These are phyloP conservation scores for Notolepis coatsorum DNA, from an alignment of 2,797 vertebrate species.

Conservation along the genomic window DNA sequence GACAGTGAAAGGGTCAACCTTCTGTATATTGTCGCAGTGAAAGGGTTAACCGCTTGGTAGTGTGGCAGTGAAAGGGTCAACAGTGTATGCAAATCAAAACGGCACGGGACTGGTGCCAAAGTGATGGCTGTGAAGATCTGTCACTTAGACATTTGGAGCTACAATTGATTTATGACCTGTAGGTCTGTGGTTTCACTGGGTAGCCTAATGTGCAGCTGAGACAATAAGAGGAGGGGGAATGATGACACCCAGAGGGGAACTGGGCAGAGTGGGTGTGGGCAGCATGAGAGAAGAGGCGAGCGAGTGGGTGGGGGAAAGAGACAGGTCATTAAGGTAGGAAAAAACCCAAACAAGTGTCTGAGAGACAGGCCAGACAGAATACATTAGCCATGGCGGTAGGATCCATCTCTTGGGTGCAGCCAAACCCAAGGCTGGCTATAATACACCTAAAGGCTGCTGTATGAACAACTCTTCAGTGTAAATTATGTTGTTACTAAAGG, in stretches of 20 bases:
- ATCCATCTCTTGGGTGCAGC: slow-evolving; percentile 23
- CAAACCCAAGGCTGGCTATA: slow-evolving; percentile 9
- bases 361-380: slow-evolving; percentile 59
- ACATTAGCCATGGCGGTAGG: slow-evolving; percentile 49
- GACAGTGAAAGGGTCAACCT: too few relatives aligned
- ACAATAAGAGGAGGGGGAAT: too few relatives aligned
- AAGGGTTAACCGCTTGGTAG: too few relatives aligned
- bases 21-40: too few relatives aligned
- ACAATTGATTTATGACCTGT: too few relatives aligned
- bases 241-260: slow-evolving; percentile 46
- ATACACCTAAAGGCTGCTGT: neutral
- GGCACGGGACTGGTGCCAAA: too few relatives aligned
- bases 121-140: too few relatives aligned
- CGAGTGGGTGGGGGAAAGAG: slow-evolving; percentile 1
- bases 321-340: slow-evolving; percentile 59
- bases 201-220: too few relatives aligned
- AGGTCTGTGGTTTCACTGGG: too few relatives aligned
- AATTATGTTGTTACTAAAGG: neutral
- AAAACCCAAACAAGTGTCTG: slow-evolving; percentile 66
- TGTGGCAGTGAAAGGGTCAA: too few relatives aligned
- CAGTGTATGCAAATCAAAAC: too few relatives aligned
- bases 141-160: too few relatives aligned
- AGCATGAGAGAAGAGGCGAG: slow-evolving; percentile 11
- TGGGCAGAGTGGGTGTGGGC: slow-evolving; percentile 51
- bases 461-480: neutral